phyloP scores from a whole-genome alignment of 2,797 vertebrate species.

The Phoebastria nigripes region DNA sequence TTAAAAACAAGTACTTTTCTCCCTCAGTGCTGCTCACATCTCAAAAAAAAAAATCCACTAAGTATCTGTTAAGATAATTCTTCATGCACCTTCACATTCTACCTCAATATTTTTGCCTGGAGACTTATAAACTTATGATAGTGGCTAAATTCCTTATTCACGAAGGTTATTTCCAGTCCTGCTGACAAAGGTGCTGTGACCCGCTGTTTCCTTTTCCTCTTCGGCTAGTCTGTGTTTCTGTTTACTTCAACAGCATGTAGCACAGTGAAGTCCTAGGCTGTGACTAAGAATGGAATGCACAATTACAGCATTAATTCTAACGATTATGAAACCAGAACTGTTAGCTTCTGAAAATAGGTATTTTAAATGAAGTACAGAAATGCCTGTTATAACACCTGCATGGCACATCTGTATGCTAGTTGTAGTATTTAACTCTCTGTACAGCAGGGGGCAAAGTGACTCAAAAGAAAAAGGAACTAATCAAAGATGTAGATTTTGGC shows the following conservation, averaged over 20 bases:
- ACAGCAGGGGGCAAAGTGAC: conserved; percentile 26
- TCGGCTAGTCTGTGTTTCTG: not conserved
- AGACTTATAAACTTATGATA: not conserved
- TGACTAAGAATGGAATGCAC: not conserved
- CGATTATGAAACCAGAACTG: not conserved
- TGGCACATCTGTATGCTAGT: not conserved
- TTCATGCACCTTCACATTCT: not conserved
- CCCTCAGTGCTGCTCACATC: not conserved
- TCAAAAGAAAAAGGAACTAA: not conserved
- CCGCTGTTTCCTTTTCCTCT: not conserved
- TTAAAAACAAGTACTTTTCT: not conserved
- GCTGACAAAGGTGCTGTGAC: not conserved
- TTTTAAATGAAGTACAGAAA: not conserved
- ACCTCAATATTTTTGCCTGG: not conserved
- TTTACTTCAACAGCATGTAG: not conserved
- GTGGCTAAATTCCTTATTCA: not conserved
- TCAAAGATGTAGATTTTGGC: not conserved
- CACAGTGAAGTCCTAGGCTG: not conserved
- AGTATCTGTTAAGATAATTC: not conserved
- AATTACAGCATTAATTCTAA: not conserved
- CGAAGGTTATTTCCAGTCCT: not conserved
- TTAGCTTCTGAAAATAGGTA: not conserved
- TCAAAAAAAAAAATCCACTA: not conserved
- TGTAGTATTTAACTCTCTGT: not conserved
- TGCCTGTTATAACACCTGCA: not conserved